Conservation (phyloP, 2,888 invertebrate genomes). For the Andrena haemorrhoa region DNA sequence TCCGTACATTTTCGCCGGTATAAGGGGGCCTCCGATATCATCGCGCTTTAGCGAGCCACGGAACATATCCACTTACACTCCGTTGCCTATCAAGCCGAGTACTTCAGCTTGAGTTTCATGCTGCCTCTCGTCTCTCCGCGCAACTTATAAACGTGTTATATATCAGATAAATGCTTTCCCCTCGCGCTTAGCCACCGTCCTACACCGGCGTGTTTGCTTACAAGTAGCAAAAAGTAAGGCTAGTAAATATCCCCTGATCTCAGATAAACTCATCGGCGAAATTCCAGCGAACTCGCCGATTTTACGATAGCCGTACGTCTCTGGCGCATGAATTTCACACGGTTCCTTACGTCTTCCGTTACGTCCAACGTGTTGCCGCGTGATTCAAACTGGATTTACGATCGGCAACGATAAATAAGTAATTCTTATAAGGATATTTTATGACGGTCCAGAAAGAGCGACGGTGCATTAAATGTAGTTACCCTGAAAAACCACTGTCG, state of each 20-base stretch:
- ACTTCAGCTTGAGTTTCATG: conserved; percentile 73
- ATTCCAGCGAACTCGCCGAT: conserved; percentile 44
- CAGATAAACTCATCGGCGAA: conserved; percentile 68
- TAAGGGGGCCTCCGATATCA: conserved; percentile 63
- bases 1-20: conserved; percentile 61
- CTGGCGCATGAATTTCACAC: conserved; percentile 39
- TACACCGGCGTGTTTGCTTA: conserved; percentile 61
- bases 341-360: conserved; percentile 20
- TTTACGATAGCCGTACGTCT: conserved; percentile 22
- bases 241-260: conserved; percentile 66
- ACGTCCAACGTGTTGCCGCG: not conserved
- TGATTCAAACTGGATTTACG: not conserved
- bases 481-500: too few species aligned
- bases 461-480: too few species aligned
- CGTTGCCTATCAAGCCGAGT: conserved; percentile 71
- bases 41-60: conserved; percentile 69
- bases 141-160: conserved; percentile 69
- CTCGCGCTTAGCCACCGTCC: conserved; percentile 48
- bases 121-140: conserved; percentile 63
- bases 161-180: conserved; percentile 73
- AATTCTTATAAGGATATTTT: too few species aligned
- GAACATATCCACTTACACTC: conserved; percentile 75
- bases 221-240: conserved; percentile 68
- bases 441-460: too few species aligned
- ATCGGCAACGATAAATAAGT: too few species aligned